Conservation (phyloP, 2,888 invertebrate species). For the Parthenolecanium corni region DNA sequence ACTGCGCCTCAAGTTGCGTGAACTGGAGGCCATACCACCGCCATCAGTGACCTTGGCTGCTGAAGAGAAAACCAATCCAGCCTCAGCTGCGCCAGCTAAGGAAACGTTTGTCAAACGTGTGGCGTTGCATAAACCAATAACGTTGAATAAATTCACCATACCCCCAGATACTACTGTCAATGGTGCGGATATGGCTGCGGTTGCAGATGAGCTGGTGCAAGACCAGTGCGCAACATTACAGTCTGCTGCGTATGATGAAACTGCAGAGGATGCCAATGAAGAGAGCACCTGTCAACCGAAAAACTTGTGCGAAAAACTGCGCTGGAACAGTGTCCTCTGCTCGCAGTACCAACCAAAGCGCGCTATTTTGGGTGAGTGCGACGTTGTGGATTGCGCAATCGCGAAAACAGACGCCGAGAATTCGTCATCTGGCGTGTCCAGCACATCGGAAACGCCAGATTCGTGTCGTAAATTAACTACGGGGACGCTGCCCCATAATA, state of each 20-base stretch:
- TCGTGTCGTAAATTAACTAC: conserved; percentile 32
- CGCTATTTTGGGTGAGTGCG: not conserved
- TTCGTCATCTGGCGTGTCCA: conserved; percentile 16
- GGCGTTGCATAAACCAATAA: conserved; percentile 26
- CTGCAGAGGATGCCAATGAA: not conserved
- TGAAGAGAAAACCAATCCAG: not conserved
- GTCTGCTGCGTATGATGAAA: not conserved
- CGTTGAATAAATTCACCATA: conserved; percentile 17
- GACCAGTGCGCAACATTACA: not conserved
- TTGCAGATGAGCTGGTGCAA: not conserved
- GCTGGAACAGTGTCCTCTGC: not conserved
- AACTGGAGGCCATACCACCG: conserved; percentile 37
- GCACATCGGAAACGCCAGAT: conserved; percentile 23
- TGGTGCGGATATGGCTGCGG: not conserved
- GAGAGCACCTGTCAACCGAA: not conserved
- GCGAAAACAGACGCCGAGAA: conserved; percentile 4
- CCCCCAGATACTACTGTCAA: no score
- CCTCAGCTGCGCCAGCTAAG: not conserved
- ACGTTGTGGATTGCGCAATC: not conserved
- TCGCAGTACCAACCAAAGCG: not conserved
- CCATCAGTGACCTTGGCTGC: conserved; percentile 40
- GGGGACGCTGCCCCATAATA: not conserved
- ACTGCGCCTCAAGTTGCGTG: conserved; percentile 13
- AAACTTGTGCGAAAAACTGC: not conserved
- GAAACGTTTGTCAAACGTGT: conserved; percentile 9